These are phyloP conservation scores for Cryptocephalus moraei DNA, from an alignment of 2,888 invertebrate genomes.

Conservation along the genomic window DNA sequence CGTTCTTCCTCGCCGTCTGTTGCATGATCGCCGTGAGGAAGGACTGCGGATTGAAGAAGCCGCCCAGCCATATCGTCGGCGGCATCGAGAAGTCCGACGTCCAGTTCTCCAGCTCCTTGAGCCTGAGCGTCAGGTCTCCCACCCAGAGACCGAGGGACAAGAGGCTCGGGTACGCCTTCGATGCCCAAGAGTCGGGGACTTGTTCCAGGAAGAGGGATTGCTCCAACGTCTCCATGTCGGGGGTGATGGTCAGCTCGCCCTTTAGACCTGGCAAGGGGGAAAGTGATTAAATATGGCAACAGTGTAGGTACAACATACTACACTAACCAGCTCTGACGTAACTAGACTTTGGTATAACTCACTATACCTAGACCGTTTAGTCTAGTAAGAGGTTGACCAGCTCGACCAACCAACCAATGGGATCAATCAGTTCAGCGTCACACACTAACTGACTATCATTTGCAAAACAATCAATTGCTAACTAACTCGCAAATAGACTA, in stretches of 20 bases:
- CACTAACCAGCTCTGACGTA: too few species aligned
- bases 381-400: too few species aligned
- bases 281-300: too few species aligned
- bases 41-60: constrained; percentile 95
- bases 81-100: constrained; percentile 80
- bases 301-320: too few species aligned
- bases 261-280: constrained; percentile 9
- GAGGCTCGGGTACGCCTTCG: constrained; percentile 80
- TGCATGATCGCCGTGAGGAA: constrained; percentile 97
- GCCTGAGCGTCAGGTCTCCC: constrained; percentile 67
- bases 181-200: constrained; percentile 80
- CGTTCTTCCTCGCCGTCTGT: constrained; percentile 89
- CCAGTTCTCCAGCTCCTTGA: constrained; percentile 80
- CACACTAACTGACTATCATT: too few species aligned
- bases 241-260: constrained; percentile 86
- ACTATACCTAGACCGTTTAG: too few species aligned
- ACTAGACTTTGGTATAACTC: too few species aligned
- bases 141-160: constrained; percentile 76
- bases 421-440: too few species aligned
- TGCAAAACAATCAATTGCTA: too few species aligned
- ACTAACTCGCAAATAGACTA: too few species aligned
- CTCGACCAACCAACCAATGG: too few species aligned
- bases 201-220: constrained; percentile 79
- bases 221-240: constrained; percentile 83
- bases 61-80: constrained; percentile 83